Evolutionary conservation across 2,888 invertebrate species (phyloP).

Genomic region (Agrenia bidenticulata): DNA sequence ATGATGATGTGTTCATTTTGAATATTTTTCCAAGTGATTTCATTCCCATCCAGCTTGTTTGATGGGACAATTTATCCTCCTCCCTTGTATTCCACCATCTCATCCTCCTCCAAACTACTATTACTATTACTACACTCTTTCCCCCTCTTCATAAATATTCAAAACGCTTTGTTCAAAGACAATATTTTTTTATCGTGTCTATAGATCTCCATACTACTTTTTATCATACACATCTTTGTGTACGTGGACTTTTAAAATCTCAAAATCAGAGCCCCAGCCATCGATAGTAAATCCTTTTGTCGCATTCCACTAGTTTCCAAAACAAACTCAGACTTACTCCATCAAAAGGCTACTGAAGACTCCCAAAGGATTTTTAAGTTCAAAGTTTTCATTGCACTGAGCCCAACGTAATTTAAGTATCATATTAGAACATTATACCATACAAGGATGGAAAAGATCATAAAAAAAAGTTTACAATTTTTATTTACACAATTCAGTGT

Average conservation of each 20-base stretch:
- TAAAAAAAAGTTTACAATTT: constrained; percentile 5
- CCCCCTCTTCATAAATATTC: constrained; percentile 6
- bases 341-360: too few relatives aligned
- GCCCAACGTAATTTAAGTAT: too few relatives aligned
- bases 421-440: constrained; percentile 1
- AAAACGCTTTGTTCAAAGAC: constrained; percentile 1
- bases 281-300: too few relatives aligned
- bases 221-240: too few relatives aligned
- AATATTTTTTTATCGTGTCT: too few relatives aligned
- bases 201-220: too few relatives aligned
- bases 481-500: background rate
- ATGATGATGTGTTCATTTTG: constrained; percentile 14
- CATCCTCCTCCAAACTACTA: constrained; percentile 24
- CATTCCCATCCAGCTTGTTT: constrained; percentile 27
- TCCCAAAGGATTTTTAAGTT: too few relatives aligned
- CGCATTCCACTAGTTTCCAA: too few relatives aligned
- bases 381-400: too few relatives aligned
- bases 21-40: constrained; percentile 47
- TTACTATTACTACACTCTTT: constrained; percentile 16
- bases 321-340: too few relatives aligned
- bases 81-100: constrained; percentile 16
- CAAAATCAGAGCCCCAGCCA: too few relatives aligned
- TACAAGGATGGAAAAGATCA: background rate
- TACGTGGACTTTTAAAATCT: too few relatives aligned
- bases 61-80: constrained; percentile 14